A percentile compares a stretch with the other conserved stretches of the same genome.
Evolutionary conservation across 2,888 invertebrate species (phyloP).

Genomic region (Lathronympha strigana): DNA sequence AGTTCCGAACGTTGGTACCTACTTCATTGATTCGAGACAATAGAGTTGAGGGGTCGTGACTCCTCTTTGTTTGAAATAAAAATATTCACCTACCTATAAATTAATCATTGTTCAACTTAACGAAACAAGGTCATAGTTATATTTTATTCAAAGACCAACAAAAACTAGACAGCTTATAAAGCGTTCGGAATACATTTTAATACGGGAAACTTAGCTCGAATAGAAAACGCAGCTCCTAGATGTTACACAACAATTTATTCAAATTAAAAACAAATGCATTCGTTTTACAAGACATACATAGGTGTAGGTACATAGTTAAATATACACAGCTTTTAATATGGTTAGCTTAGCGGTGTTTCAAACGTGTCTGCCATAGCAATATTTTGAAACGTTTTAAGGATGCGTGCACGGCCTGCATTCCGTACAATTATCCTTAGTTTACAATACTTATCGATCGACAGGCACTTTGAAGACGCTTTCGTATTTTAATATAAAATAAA

Average conservation of each 20-base stretch:
- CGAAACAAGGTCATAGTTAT: constrained; percentile 35
- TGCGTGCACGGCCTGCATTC: constrained; percentile 57
- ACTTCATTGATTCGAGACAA: constrained; percentile 32
- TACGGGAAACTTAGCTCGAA: constrained; percentile 33
- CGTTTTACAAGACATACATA: constrained; percentile 30
- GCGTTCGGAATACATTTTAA: constrained; percentile 32
- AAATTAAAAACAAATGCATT: constrained; percentile 38
- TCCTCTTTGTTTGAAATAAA: constrained; percentile 33
- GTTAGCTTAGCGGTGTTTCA: constrained; percentile 48
- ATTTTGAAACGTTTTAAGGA: constrained; percentile 49
- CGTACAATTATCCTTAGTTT: constrained; percentile 54
- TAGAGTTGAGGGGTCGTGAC: constrained; percentile 29
- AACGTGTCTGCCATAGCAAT: constrained; percentile 60
- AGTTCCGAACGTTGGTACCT: background rate
- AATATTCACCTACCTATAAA: constrained; percentile 19
- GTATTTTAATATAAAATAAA: constrained; percentile 15
- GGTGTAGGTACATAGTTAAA: too few species aligned
- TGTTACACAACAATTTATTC: constrained; percentile 35
- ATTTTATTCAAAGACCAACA: constrained; percentile 37
- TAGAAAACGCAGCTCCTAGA: constrained; percentile 32
- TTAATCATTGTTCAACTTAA: constrained; percentile 22
- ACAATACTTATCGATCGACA: constrained; percentile 47
- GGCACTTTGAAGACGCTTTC: constrained; percentile 39
- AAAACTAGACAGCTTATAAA: constrained; percentile 31
- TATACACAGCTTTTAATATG: constrained; percentile 40